A percentile compares a stretch with the other conserved stretches of the same genome.
Evolutionary conservation across 2,888 invertebrate species (phyloP).

Genomic region (Eupeodes latifasciatus): DNA sequence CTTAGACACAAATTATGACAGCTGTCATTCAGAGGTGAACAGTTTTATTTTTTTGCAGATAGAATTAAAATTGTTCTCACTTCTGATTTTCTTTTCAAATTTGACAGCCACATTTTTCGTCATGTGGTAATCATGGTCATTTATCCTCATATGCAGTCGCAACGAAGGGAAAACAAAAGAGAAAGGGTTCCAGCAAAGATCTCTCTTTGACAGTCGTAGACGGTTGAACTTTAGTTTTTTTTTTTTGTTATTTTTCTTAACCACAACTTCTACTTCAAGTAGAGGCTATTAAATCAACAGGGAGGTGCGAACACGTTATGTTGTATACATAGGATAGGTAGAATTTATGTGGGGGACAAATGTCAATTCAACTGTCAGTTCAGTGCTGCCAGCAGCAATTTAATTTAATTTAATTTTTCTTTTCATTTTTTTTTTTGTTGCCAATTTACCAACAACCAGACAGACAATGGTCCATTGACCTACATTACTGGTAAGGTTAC

Average conservation of each 20-base stretch:
- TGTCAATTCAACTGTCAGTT: constrained; percentile 54
- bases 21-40: too few relatives aligned
- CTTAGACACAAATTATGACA: too few relatives aligned
- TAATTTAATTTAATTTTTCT: constrained; percentile 17
- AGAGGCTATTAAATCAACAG: background rate
- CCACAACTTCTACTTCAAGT: constrained; percentile 15
- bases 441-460: constrained; percentile 40
- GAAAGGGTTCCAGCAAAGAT: constrained; percentile 48
- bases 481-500: constrained; percentile 58
- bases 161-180: constrained; percentile 53
- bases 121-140: constrained; percentile 6
- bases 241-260: background rate
- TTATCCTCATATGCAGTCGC: too few relatives aligned
- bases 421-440: constrained; percentile 6
- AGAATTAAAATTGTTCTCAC: too few relatives aligned
- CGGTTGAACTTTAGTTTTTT: background rate
- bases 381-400: constrained; percentile 43
- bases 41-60: too few relatives aligned
- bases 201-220: constrained; percentile 6
- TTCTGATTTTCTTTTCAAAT: too few relatives aligned
- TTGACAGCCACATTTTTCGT: background rate
- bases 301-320: constrained; percentile 56
- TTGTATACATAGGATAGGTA: background rate
- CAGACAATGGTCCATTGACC: constrained; percentile 71
- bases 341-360: constrained; percentile 38